phyloP scores from a whole-genome alignment of 1,140 invertebrate genomes.

The Melanaphis sacchari region DNA sequence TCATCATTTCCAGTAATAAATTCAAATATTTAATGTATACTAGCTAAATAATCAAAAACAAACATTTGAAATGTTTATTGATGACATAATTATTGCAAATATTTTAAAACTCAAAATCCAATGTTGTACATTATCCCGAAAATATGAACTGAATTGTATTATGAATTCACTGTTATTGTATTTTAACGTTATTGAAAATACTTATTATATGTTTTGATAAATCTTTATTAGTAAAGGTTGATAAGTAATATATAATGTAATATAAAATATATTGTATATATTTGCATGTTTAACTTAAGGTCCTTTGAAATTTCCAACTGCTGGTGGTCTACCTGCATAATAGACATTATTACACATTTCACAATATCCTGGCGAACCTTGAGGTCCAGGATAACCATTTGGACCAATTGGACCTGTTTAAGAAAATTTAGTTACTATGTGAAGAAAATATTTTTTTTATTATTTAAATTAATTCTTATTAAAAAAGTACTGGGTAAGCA shows the following conservation, averaged over 20 bases:
- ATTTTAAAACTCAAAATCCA: neutral
- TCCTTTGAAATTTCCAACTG: constrained; percentile 66
- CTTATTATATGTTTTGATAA: neutral
- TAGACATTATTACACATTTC: constrained; percentile 67
- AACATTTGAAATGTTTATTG: neutral
- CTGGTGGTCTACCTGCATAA: constrained; percentile 61
- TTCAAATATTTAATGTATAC: neutral
- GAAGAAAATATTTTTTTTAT: neutral
- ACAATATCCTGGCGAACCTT: constrained; percentile 71
- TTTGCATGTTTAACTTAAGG: constrained; percentile 59
- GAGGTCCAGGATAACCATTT: constrained; percentile 67
- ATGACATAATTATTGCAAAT: neutral
- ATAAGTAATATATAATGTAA: neutral
- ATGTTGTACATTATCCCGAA: neutral
- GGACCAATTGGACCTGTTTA: constrained; percentile 65
- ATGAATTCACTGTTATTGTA: neutral
- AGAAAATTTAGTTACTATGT: neutral
- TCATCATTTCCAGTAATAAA: neutral
- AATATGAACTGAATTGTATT: neutral
- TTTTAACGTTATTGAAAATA: neutral
- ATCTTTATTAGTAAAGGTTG: neutral
- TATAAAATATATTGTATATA: neutral
- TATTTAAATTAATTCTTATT: neutral
- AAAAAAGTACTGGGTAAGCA: neutral
- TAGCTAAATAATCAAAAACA: neutral